phyloP scores from a whole-genome alignment of 2,797 vertebrate species.

The Ispidina lecontei region DNA sequence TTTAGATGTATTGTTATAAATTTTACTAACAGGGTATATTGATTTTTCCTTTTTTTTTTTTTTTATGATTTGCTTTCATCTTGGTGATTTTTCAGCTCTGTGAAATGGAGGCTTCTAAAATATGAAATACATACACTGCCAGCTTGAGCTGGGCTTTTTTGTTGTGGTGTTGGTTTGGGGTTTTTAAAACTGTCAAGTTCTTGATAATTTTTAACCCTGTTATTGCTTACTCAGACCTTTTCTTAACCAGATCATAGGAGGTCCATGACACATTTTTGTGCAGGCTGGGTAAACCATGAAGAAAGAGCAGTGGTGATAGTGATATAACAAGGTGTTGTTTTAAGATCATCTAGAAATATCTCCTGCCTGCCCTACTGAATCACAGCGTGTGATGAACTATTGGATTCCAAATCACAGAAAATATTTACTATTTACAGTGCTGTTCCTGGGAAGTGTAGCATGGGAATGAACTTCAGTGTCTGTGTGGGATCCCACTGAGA shows the following conservation, averaged over 20 bases:
- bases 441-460: constrained; percentile 66
- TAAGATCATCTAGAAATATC: constrained; percentile 42
- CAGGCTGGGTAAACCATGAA: not conserved
- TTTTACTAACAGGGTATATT: not conserved
- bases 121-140: accelerated
- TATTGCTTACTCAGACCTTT: not conserved
- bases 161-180: not conserved
- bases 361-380: constrained; percentile 42
- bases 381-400: constrained; percentile 12
- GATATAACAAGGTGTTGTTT: constrained; percentile 23
- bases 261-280: accelerated
- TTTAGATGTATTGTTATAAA: not conserved
- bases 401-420: constrained; percentile 57
- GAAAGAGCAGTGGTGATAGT: not conserved
- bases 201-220: not conserved
- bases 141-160: not conserved
- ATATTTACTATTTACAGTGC: constrained; percentile 60
- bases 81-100: not conserved
- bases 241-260: not conserved
- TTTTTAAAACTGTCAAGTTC: not conserved
- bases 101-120: not conserved
- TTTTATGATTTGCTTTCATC: not conserved
- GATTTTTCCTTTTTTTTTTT: not conserved
- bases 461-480: constrained; percentile 51
- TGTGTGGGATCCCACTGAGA: constrained; percentile 55